Evolutionary conservation across 2,888 invertebrate species (phyloP), one percentile per base, ranked within the genome.

Genomic region (Agrilus cyanescens): DNA sequence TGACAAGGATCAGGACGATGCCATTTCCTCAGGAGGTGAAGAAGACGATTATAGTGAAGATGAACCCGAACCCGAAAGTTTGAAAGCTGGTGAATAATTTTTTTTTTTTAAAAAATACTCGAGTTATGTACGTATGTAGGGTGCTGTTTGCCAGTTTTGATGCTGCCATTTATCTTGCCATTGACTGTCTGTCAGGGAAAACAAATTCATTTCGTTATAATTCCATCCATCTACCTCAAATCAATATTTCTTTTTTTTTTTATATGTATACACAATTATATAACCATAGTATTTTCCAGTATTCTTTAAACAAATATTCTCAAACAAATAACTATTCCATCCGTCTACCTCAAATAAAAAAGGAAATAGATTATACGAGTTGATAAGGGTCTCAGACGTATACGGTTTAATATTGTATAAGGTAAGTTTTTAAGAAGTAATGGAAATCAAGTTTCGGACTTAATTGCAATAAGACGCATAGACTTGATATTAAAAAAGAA

Each of bases 141-240:
- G 10, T 25, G 25, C 25, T 25, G 25, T 25, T 25, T 54, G 56
- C 55, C 57, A 52, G 50, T 46, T 45, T 43, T 52, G 46, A 50
- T 51, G 49, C 45, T 49, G 46, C 46, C 46, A 45, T 49, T 41
- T 37, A 45, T 38, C 38, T 48, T 38, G 36, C 18, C 37, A 39
- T 40, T 46, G 44, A 43, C 15, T 12, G 12, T 15, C 36, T 16
- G 15, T 12, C 14, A 10, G 12, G 16, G 18, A 14, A 36, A 36
- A 12, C 36, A 36, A 36, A 13, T 14, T 16, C 16, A 16, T 36
- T 13, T 16, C 16, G 44, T 57, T 58, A 54, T 57, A 73, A 78
- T 77, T 78, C 78, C 78, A 78, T 78, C 78, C 78, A 76, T 73
- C 78, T 78, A 78, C 78, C 78, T 78, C 78, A 77, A 72, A 73